These are phyloP conservation scores for Manis pentadactyla DNA, from an alignment of 2,797 vertebrate genomes.

Conservation along the genomic window DNA sequence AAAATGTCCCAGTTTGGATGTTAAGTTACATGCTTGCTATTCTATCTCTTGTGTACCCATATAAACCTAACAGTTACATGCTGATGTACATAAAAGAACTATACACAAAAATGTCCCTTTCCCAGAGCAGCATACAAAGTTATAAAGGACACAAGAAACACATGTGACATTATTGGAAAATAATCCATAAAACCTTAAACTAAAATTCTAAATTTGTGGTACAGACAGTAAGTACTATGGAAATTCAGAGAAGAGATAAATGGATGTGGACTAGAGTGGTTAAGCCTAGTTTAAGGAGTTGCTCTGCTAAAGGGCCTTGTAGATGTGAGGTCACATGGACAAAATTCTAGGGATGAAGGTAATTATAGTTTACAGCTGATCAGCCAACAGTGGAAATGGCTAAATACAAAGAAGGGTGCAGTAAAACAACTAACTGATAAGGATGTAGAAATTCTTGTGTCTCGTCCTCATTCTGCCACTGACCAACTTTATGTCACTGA, in stretches of 20 bases:
- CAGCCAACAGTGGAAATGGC: background rate
- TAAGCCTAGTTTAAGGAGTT: background rate
- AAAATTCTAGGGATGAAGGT: background rate
- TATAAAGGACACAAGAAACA: background rate
- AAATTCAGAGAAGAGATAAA: background rate
- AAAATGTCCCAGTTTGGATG: background rate
- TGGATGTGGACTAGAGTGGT: background rate
- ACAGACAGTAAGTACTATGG: background rate
- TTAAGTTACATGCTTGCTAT: background rate
- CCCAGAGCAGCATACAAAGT: background rate
- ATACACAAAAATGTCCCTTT: background rate
- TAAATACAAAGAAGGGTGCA: background rate
- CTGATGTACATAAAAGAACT: background rate
- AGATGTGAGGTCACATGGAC: background rate
- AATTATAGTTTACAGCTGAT: background rate
- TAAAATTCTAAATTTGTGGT: background rate
- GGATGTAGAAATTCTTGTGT: constrained; percentile 26
- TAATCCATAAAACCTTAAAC: background rate
- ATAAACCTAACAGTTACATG: background rate
- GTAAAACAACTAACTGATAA: background rate
- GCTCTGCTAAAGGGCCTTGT: background rate
- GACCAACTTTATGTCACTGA: background rate
- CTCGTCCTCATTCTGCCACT: background rate
- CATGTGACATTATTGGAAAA: background rate
- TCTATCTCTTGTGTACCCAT: background rate